A percentile compares a stretch with the other conserved stretches of the same genome.
Evolutionary conservation across 2,888 invertebrate species (phyloP).

Genomic region (Erynnis tages): DNA sequence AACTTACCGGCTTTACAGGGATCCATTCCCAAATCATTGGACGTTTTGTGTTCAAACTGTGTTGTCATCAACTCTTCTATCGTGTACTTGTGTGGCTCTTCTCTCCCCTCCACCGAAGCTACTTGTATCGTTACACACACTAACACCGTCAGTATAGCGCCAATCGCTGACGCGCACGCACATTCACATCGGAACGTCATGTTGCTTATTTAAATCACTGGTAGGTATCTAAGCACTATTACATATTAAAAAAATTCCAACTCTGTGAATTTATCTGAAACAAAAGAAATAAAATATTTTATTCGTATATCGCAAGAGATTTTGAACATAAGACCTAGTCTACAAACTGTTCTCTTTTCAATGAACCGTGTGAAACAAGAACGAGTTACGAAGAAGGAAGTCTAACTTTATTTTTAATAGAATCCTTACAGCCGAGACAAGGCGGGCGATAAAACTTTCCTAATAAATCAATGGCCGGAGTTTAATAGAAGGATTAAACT

Average conservation of each 20-base stretch:
- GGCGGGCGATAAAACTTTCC: background rate
- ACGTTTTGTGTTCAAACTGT: slow-evolving; percentile 85
- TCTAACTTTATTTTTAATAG: slow-evolving; percentile 2
- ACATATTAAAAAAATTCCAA: slow-evolving; percentile 62
- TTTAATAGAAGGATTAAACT: slow-evolving; percentile 7
- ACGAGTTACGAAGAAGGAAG: background rate
- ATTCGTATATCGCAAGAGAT: background rate
- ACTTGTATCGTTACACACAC: slow-evolving; percentile 47
- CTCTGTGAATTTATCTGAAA: slow-evolving; percentile 54
- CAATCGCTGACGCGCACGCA: slow-evolving; percentile 47
- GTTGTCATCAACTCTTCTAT: slow-evolving; percentile 85
- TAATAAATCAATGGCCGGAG: slow-evolving; percentile 3
- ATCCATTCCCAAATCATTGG: slow-evolving; percentile 90
- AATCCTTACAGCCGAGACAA: background rate
- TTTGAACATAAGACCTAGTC: background rate
- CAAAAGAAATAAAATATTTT: slow-evolving; percentile 40
- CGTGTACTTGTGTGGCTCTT: slow-evolving; percentile 79
- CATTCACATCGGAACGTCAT: slow-evolving; percentile 56
- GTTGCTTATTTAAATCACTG: slow-evolving; percentile 45
- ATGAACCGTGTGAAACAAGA: too few relatives aligned
- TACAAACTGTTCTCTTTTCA: too few relatives aligned
- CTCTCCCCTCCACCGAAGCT: slow-evolving; percentile 53
- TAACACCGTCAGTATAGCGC: slow-evolving; percentile 53
- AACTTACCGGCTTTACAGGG: slow-evolving; percentile 93
- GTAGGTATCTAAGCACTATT: slow-evolving; percentile 54